These are phyloP conservation scores for Trissolcus japonicus DNA, from an alignment of 2,888 invertebrate species.

Conservation along the genomic window DNA sequence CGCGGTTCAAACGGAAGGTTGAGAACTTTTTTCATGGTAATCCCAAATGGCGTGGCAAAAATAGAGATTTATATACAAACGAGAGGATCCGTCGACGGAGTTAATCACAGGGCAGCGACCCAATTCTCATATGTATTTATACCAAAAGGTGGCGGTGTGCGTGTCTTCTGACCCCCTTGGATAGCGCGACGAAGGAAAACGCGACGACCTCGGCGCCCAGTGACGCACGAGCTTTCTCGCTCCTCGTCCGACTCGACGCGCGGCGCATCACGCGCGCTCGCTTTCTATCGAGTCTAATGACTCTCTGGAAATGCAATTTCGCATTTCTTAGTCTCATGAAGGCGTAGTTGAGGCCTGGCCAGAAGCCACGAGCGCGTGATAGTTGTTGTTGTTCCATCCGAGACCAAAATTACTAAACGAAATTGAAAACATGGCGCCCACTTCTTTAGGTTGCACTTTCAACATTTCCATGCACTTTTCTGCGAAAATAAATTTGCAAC, in stretches of 20 bases:
- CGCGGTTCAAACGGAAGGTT: too few species aligned
- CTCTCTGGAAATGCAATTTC: conserved; percentile 58
- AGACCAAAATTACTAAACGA: conserved; percentile 34
- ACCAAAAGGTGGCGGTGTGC: conserved; percentile 63
- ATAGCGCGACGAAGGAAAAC: conserved; percentile 43
- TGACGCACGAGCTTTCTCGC: conserved; percentile 63
- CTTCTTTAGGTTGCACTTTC: background rate
- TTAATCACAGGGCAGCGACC: conserved; percentile 62
- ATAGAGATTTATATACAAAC: conserved; percentile 53
- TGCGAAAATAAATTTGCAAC: background rate
- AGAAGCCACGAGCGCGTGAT: conserved; percentile 37
- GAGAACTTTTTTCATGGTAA: too few species aligned
- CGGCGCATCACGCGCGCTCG: conserved; percentile 17
- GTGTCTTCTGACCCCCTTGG: conserved; percentile 62
- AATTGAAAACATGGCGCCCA: conserved; percentile 11
- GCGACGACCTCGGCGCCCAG: conserved; percentile 56
- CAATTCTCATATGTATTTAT: conserved; percentile 71
- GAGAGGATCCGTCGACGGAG: conserved; percentile 36
- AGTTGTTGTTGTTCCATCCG: conserved; percentile 45
- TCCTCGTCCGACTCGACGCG: conserved; percentile 5
- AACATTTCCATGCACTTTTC: background rate
- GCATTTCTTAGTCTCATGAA: conserved; percentile 46
- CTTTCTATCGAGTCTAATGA: conserved; percentile 55
- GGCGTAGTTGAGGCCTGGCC: conserved; percentile 44
- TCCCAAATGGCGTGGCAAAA: conserved; percentile 23